Percentiles rank a stretch among this genome's conserved stretches.
Conservation (phyloP, 2,888 invertebrate genomes). For the Drosophila nigricruria region DNA sequence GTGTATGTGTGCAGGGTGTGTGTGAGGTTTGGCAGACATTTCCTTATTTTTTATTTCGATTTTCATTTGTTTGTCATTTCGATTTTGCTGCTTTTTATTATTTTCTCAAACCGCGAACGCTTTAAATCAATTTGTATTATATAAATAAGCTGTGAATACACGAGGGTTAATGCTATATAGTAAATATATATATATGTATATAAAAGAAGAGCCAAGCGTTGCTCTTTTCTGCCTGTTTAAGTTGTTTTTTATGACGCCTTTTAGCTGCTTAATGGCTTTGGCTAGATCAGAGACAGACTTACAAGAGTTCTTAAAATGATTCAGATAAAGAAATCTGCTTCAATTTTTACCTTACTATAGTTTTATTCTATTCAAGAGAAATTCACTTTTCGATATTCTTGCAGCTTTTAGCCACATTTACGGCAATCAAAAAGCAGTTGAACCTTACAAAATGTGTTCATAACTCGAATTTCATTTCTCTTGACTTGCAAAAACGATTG, state of each 20-base stretch:
- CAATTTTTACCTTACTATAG: not conserved
- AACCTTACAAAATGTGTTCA: slow-evolving; percentile 31
- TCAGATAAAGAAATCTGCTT: not conserved
- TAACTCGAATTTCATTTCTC: slow-evolving; percentile 62
- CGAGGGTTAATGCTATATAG: slow-evolving; percentile 4
- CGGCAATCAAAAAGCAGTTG: slow-evolving; percentile 62
- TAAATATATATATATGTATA: not conserved
- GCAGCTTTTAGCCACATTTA: slow-evolving; percentile 11
- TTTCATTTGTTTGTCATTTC: slow-evolving; percentile 64
- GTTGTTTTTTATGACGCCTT: slow-evolving; percentile 51
- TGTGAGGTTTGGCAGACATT: slow-evolving; percentile 43
- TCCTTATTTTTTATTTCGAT: slow-evolving; percentile 43
- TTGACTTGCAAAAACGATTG: slow-evolving; percentile 58
- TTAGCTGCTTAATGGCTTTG: slow-evolving; percentile 32
- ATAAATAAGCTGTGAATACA: slow-evolving; percentile 57
- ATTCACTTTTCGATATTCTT: not conserved
- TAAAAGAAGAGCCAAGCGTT: slow-evolving; percentile 16
- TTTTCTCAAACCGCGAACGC: slow-evolving; percentile 40
- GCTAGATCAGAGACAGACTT: not conserved
- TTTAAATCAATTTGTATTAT: slow-evolving; percentile 66
- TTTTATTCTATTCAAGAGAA: not conserved
- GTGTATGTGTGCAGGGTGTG: not conserved
- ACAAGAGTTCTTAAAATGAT: not conserved
- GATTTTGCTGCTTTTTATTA: slow-evolving; percentile 63
- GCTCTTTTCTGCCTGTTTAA: slow-evolving; percentile 31